phyloP scores from a whole-genome alignment of 2,113 vertebrate genomes.

The Empidonax alnorum region DNA sequence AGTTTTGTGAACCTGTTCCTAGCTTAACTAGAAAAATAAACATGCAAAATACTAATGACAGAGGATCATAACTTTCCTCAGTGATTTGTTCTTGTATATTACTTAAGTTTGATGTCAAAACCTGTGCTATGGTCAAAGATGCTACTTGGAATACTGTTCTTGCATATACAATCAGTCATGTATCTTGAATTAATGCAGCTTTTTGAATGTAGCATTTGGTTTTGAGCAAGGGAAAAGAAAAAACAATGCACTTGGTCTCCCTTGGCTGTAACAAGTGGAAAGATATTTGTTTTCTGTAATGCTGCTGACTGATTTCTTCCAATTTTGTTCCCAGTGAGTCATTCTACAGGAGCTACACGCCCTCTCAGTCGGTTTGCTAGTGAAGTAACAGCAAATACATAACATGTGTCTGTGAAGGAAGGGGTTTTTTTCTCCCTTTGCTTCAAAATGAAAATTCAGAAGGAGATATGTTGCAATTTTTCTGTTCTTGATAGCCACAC shows the following conservation, averaged over 20 bases:
- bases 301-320: neutral
- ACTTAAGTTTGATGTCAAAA: neutral
- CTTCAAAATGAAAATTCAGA: neutral
- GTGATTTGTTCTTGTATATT: neutral
- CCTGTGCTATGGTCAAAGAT: neutral
- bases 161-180: neutral
- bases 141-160: neutral
- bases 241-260: neutral
- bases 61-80: neutral
- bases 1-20: neutral
- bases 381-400: neutral
- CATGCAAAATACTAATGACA: neutral
- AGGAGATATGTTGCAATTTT: neutral
- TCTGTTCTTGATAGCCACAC: neutral
- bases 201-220: neutral
- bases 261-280: conserved; percentile 9
- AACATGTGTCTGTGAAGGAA: neutral
- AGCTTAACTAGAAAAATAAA: neutral
- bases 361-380: neutral
- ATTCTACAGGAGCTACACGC: neutral
- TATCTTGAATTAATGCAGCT: neutral
- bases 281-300: neutral
- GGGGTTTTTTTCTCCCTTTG: neutral
- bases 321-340: conserved; percentile 11
- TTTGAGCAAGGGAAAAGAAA: neutral